A percentile compares a stretch with the other conserved stretches of the same genome.
Conservation (phyloP, 1,140 invertebrate genomes). For the Nasonia longicornis region DNA sequence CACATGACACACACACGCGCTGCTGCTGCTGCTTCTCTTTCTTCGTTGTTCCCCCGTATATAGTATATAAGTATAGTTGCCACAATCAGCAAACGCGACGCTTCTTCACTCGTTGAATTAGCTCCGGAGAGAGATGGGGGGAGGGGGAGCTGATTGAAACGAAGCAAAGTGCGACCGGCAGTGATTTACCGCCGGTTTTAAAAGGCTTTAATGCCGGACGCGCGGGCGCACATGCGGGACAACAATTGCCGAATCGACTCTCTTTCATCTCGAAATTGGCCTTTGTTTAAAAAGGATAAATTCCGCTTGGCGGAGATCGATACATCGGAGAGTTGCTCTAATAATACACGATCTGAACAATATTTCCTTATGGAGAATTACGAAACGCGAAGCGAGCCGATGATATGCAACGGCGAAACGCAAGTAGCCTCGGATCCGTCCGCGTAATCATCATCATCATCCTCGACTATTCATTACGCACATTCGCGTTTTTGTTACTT, state of each 20-base stretch:
- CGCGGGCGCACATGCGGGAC: not conserved
- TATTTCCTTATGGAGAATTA: not conserved
- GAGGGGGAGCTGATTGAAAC: not conserved
- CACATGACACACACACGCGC: not conserved
- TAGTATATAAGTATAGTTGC: not conserved
- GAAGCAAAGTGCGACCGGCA: constrained; percentile 22
- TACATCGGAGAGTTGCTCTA: not conserved
- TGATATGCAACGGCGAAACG: not conserved
- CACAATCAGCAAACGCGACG: constrained; percentile 27
- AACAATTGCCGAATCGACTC: constrained; percentile 18
- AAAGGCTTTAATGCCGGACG: constrained; percentile 32
- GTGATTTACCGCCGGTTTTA: constrained; percentile 42
- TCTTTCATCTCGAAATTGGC: not conserved
- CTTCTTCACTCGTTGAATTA: constrained; percentile 37
- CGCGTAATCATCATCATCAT: not conserved
- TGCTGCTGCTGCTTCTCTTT: constrained; percentile 1
- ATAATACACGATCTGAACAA: not conserved
- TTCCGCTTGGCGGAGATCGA: not conserved
- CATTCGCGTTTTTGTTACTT: not conserved
- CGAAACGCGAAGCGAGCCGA: not conserved
- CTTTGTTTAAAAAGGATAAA: constrained; percentile 25
- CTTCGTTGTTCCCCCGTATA: not conserved
- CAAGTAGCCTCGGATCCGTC: not conserved
- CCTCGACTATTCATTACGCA: not conserved
- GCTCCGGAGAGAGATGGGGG: not conserved